Conservation (phyloP, 2,888 invertebrate genomes). For the Himalopsyche tibetana region DNA sequence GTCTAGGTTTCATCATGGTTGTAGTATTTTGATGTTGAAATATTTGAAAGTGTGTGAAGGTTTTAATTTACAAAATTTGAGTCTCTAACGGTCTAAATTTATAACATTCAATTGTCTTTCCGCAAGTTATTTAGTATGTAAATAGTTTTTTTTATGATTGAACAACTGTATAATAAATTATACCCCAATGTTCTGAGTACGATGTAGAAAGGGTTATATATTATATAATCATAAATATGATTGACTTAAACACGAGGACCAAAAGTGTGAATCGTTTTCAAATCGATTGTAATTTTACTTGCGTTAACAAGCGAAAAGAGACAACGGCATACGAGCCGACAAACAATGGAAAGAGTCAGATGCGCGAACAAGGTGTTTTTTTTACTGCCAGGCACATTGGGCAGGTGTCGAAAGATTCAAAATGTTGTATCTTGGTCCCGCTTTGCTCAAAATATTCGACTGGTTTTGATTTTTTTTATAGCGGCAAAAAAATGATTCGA, state of each 20-base stretch:
- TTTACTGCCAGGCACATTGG: slow-evolving; percentile 62
- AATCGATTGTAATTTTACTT: slow-evolving; percentile 53
- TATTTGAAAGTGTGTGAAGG: too few species aligned
- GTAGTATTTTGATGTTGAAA: too few species aligned
- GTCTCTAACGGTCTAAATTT: too few species aligned
- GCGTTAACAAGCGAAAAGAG: slow-evolving; percentile 52
- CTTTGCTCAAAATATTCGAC: slow-evolving; percentile 41
- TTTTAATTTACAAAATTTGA: too few species aligned
- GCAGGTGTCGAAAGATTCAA: slow-evolving; percentile 60
- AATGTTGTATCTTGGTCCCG: slow-evolving; percentile 27
- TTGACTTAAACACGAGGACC: slow-evolving; percentile 4
- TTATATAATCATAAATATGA: slow-evolving; percentile 18
- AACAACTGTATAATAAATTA: neutral
- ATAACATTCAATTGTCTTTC: too few species aligned
- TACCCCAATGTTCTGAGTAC: neutral
- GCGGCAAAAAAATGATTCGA: slow-evolving; percentile 35
- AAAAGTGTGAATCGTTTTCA: slow-evolving; percentile 50
- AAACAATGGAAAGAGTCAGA: slow-evolving; percentile 43
- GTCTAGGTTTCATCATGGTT: too few species aligned
- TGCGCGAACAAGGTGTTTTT: slow-evolving; percentile 52
- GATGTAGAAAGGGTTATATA: slow-evolving; percentile 4
- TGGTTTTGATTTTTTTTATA: slow-evolving; percentile 29
- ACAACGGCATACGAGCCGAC: slow-evolving; percentile 17
- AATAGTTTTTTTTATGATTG: neutral
- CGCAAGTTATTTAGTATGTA: too few species aligned